Conservation (phyloP, 2,888 invertebrate genomes). For the Keiferia lycopersicella region DNA sequence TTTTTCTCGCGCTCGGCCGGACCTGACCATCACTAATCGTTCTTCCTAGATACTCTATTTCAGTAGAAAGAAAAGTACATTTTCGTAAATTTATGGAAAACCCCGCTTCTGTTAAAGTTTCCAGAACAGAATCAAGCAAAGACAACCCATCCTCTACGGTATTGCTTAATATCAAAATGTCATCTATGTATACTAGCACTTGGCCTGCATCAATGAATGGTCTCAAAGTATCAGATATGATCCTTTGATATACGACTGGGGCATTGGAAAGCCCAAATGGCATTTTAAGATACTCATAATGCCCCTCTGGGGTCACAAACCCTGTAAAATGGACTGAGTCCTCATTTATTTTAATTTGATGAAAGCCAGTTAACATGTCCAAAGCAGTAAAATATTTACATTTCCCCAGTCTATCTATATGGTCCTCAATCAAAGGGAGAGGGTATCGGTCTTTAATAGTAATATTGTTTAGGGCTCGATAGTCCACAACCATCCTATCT, state of each 20-base stretch:
- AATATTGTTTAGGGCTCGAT: no score
- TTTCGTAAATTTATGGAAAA: constrained; percentile 29
- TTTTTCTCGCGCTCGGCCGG: constrained; percentile 9
- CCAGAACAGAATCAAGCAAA: not conserved
- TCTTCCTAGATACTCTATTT: constrained; percentile 28
- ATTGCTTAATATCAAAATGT: not conserved
- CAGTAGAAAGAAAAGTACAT: constrained; percentile 25
- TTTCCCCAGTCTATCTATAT: no score
- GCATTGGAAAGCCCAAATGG: constrained; percentile 29
- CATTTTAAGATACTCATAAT: constrained; percentile 31
- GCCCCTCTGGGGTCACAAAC: constrained; percentile 13
- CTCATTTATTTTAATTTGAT: no score
- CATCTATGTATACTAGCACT: constrained; percentile 23
- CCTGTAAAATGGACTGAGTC: no score
- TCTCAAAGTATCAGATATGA: constrained; percentile 18
- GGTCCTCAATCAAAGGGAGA: no score
- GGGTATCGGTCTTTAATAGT: no score
- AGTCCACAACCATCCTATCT: no score
- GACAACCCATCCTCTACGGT: not conserved
- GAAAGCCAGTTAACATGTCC: no score
- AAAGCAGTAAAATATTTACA: no score
- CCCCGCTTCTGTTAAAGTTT: constrained; percentile 17
- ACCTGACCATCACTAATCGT: constrained; percentile 17
- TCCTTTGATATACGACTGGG: constrained; percentile 28
- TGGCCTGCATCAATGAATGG: constrained; percentile 21